A percentile compares a stretch with the other conserved stretches of the same genome.
Conservation (phyloP, 2,113 vertebrate species). For the Oreochromis spilurus region DNA sequence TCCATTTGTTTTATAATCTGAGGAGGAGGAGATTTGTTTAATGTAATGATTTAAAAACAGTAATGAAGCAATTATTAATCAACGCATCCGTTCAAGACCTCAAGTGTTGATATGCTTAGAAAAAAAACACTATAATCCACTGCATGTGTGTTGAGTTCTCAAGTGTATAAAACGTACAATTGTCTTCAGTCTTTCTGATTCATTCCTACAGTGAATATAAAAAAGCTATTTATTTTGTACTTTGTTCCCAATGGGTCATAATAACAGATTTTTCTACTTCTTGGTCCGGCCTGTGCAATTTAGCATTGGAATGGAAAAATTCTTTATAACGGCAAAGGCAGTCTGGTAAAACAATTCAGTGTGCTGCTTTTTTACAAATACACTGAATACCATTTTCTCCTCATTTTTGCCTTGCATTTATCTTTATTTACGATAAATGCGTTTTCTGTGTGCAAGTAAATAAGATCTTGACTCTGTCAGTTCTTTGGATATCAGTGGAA, state of each 20-base stretch:
- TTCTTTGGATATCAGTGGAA: neutral
- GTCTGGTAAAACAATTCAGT: slow-evolving; percentile 51
- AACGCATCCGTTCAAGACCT: neutral
- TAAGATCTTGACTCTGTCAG: slow-evolving; percentile 3
- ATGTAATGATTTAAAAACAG: neutral
- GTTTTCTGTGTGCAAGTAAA: slow-evolving; percentile 10
- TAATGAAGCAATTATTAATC: neutral
- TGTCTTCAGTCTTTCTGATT: neutral
- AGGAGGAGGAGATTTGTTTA: neutral
- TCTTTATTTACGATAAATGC: slow-evolving; percentile 22
- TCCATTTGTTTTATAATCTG: neutral
- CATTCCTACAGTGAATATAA: neutral
- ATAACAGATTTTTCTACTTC: slow-evolving; percentile 15
- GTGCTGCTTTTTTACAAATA: slow-evolving; percentile 36
- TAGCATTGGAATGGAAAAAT: slow-evolving; percentile 48
- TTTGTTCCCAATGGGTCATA: slow-evolving; percentile 4
- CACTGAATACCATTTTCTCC: slow-evolving; percentile 23
- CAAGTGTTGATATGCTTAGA: neutral
- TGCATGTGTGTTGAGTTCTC: neutral
- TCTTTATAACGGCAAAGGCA: slow-evolving; percentile 27
- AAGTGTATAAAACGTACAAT: neutral
- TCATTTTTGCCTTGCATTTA: slow-evolving; percentile 35
- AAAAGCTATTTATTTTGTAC: slow-evolving; percentile 25
- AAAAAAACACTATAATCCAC: neutral
- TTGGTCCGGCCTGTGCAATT: slow-evolving; percentile 19